Percentiles rank a stretch among this genome's conserved stretches.
Evolutionary conservation across 2,888 invertebrate genomes (phyloP).

Genomic region (Andrena haemorrhoa): DNA sequence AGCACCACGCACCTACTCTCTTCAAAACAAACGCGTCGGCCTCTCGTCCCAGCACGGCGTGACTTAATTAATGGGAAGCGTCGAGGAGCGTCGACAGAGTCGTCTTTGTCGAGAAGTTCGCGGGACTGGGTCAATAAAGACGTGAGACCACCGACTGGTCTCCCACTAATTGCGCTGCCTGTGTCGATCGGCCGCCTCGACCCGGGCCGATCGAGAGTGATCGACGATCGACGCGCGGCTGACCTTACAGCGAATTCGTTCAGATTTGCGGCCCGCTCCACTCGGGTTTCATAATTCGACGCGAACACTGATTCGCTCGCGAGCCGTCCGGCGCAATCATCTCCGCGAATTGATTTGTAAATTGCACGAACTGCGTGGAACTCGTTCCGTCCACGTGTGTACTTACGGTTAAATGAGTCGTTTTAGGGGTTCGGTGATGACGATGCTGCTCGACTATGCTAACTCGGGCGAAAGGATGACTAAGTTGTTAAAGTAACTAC

Average conservation of each 20-base stretch:
- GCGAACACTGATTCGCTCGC: constrained; percentile 28
- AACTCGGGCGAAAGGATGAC: constrained; percentile 37
- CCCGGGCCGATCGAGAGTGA: constrained; percentile 30
- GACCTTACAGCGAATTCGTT: neutral
- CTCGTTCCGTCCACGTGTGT: constrained; percentile 1
- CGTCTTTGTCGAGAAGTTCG: constrained; percentile 69
- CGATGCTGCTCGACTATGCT: neutral
- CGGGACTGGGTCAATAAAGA: constrained; percentile 75
- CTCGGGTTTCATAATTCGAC: neutral
- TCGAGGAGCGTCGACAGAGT: constrained; percentile 64
- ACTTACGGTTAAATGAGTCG: constrained; percentile 30
- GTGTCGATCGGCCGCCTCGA: constrained; percentile 26
- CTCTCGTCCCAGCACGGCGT: constrained; percentile 51
- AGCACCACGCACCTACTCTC: constrained; percentile 40
- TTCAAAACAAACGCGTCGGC: constrained; percentile 57
- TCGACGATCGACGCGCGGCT: neutral
- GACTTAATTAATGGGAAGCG: constrained; percentile 70
- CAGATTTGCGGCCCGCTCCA: neutral
- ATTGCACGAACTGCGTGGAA: constrained; percentile 14
- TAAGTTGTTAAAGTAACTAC: constrained; percentile 41
- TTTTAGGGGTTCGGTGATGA: constrained; percentile 17
- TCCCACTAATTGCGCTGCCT: constrained; percentile 59
- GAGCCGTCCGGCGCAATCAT: constrained; percentile 8
- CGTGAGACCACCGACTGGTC: constrained; percentile 49
- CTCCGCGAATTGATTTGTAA: constrained; percentile 33